Evolutionary conservation across 1,140 invertebrate genomes (phyloP), one percentile per base, ranked within the genome.

Genomic region (Danaus plexippus): DNA sequence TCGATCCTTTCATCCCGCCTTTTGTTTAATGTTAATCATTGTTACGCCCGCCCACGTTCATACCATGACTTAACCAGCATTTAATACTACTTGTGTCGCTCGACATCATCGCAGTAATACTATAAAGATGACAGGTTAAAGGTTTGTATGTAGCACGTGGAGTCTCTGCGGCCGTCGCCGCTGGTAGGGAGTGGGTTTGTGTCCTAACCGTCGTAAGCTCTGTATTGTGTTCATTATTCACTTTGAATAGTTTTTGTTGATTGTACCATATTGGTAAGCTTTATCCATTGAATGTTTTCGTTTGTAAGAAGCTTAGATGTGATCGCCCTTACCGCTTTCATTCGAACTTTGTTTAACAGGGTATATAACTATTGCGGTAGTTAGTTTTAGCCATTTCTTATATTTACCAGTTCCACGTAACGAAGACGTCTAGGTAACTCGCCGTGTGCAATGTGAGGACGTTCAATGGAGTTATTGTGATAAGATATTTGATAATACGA

Each of bases 221-320:
- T 56, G 43, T 32, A 49, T 64, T 66, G 67, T 69, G 67, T 69
- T 69, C 64, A 69, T 69, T 66, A 69, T 69, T 66, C 61, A 66
- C 53, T 56, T 63, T 61, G 65, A 69, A 66, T 66, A 64, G 62
- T 48, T 61, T 60, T 48, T 62, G 58, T 64, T 45, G 47, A 61
- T 62, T 62, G 57, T 69, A 69, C 61, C 63, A 69, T 69, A 69
- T 69, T 69, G 66, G 66, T 69, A 69, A 22, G 22, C 22, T 32
- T 32, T 55, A 46, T 64, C 57, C 63, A 50, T 68, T 68, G 59
- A 64, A 62, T 67, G 59, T 68, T 68, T 49, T 45, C n/a, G 12
- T 43, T 11, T 41, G 18, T 52, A 52, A 52, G 50, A 52, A 22
- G 45, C 40, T 46, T 22, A 46, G 48, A 48, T 22, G n/a, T 48